phyloP scores from a whole-genome alignment of 2,797 vertebrate species.

The Toxotes lorentzi region DNA sequence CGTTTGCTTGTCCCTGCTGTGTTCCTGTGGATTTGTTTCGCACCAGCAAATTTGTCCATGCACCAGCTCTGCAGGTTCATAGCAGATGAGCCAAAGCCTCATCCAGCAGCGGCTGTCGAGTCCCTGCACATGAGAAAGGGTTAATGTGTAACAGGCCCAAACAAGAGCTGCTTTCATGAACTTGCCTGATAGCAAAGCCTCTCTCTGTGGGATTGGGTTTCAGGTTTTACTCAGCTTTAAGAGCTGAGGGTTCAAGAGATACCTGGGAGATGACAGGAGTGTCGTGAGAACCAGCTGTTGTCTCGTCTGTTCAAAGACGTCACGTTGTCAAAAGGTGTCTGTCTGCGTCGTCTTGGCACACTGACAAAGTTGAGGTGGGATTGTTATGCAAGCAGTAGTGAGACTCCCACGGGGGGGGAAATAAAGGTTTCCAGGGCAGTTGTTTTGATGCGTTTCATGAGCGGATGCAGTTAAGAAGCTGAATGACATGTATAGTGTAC shows the following conservation, averaged over 20 bases:
- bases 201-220: constrained; percentile 64
- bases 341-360: not conserved
- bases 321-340: not conserved
- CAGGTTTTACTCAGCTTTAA: constrained; percentile 48
- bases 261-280: constrained; percentile 35
- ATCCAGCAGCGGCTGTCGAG: not conserved
- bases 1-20: not conserved
- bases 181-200: constrained; percentile 61
- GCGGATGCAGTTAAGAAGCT: not conserved
- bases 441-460: not conserved
- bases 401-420: not conserved
- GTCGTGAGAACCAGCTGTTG: constrained; percentile 47
- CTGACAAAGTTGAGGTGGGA: not conserved
- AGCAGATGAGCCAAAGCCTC: constrained; percentile 14
- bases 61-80: constrained; percentile 25
- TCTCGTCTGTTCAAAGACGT: constrained; percentile 7
- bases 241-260: constrained; percentile 39
- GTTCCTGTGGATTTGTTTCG: constrained; percentile 15
- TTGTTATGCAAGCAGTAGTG: constrained; percentile 30
- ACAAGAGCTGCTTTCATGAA: constrained; percentile 77
- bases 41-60: constrained; percentile 19
- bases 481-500: not conserved
- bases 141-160: constrained; percentile 81
- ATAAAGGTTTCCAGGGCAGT: constrained; percentile 1
- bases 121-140: constrained; percentile 50